Base-by-base conservation (phyloP, 2,888 invertebrate species). In the Tanypteryx hageni region DNA sequence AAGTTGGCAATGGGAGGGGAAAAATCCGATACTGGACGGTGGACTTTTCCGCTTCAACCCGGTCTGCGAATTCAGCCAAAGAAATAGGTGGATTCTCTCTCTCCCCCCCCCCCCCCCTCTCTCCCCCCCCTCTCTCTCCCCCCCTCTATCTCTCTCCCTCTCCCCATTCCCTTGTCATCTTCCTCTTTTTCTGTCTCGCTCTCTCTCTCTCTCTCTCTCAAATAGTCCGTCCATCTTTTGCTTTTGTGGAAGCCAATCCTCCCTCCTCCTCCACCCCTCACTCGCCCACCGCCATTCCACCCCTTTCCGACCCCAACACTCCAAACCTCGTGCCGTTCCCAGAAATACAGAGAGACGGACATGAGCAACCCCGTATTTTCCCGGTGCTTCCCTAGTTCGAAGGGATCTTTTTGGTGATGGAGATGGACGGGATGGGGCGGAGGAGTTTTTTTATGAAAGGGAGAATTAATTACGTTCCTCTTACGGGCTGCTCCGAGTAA, bases 391-490 rank as follows among this genome's bases (percentile, higher is more conserved):
- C 76, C 10, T 76, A 22, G 76, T 22, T 27, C 10, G 76, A 5
- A 76, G 27, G 11, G 76, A 68, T 68, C 68, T 68, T 68, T 68
- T 18, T n/a, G 64, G 64, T n/a, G 64, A 18, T 68, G 68, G 68
- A 64, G 64, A 16, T 64, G n/a, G 64, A 64, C n/a, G n/a, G 64
- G 10, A 18, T n/a, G 57, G 83, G 83, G 31, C 18, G 18, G 89
- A 64, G 44, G 44, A 14, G 56, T 89, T 76, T 76, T 89, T 89
- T 68, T 89, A n/a, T 89, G 58, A 56, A 56, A 68, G 56, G 44
- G 64, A 44, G 64, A 89, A 64, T 89, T 89, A 89, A 89, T 89
- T 89, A 89, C 89, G 68, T 14, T 44, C 68, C 68, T 68, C 44
- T 58, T 10, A 44, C 56, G 56, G n/a, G n/a, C 89, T 31, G 61